Evolutionary conservation across 2,113 vertebrate genomes (phyloP).

Genomic region (Conger conger): DNA sequence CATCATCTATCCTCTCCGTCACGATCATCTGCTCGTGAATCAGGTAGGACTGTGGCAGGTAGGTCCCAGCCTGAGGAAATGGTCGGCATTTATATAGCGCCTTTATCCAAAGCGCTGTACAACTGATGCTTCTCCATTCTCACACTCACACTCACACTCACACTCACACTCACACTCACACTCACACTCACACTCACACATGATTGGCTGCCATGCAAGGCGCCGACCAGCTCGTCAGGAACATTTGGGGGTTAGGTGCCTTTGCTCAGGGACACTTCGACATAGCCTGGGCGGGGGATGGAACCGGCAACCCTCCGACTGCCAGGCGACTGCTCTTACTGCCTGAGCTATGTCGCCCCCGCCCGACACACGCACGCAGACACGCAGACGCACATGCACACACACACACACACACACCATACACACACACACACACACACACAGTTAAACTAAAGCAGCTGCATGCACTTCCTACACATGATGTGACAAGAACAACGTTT

Average conservation of each 20-base stretch:
- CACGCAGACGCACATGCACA: neutral
- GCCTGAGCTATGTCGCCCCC: too few species aligned
- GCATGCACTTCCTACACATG: neutral
- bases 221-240: too few species aligned
- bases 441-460: neutral
- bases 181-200: conserved; percentile 12
- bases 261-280: too few species aligned
- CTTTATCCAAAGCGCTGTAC: too few species aligned
- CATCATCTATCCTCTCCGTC: conserved; percentile 85
- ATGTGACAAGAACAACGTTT: too few species aligned
- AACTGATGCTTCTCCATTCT: too few species aligned
- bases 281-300: too few species aligned
- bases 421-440: neutral
- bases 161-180: neutral
- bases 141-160: neutral
- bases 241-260: too few species aligned
- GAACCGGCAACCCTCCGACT: too few species aligned
- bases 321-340: too few species aligned
- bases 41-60: conserved; percentile 91
- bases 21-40: conserved; percentile 96
- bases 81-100: too few species aligned
- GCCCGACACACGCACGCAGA: neutral
- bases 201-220: too few species aligned
- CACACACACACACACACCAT: neutral
- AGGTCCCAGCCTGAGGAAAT: conserved; percentile 83